These are phyloP conservation scores for Catharus minimus DNA, from an alignment of 2,113 vertebrate species.

Conservation along the genomic window DNA sequence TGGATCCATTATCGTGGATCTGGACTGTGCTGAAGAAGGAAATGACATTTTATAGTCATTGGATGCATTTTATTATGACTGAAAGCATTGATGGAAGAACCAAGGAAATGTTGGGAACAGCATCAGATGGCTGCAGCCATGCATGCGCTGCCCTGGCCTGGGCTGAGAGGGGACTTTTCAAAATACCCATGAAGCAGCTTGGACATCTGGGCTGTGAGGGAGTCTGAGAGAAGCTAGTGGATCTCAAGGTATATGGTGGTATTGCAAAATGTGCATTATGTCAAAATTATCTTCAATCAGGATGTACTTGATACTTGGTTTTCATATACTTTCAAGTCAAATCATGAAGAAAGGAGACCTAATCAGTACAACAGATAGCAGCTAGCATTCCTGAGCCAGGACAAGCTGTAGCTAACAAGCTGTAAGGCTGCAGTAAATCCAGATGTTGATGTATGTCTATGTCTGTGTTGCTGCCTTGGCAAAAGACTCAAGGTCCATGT, in stretches of 20 bases:
- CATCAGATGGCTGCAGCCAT: background rate
- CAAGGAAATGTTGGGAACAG: no score
- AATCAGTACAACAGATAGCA: background rate
- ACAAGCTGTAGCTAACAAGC: background rate
- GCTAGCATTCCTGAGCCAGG: background rate
- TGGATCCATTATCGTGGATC: accelerated
- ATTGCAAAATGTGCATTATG: background rate
- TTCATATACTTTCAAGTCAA: background rate
- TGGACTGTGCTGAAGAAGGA: background rate
- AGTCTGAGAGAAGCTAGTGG: background rate
- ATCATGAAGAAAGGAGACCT: background rate
- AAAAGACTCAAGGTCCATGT: background rate
- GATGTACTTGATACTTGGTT: background rate
- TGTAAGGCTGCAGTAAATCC: background rate
- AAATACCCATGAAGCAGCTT: accelerated
- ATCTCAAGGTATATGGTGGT: background rate
- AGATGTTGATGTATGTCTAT: background rate
- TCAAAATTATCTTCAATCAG: background rate
- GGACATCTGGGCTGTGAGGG: accelerated
- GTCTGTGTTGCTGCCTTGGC: background rate
- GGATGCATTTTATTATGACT: background rate
- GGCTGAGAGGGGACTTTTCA: background rate
- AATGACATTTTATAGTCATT: background rate
- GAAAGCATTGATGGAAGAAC: background rate
- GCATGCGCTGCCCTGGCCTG: accelerated